Evolutionary conservation across 1,140 invertebrate genomes (phyloP), one percentile per base, ranked within the genome.

Genomic region (Triops cancriformis): DNA sequence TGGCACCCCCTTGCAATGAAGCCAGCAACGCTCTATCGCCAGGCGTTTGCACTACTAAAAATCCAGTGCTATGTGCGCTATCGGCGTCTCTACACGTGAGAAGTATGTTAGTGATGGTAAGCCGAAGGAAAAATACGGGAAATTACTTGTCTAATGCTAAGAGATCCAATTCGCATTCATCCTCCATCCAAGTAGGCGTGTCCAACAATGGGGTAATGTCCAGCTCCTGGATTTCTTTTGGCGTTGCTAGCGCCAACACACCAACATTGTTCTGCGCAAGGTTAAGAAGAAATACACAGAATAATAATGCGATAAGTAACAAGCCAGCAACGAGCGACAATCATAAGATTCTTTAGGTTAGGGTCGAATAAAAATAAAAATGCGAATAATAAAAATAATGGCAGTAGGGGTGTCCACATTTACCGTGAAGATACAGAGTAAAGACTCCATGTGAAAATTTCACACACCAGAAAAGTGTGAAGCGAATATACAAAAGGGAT

Each of bases 171-270:
- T 98, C 96, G 85, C 94, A 96, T 85, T 98, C 96, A 85, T 98
- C 95, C 85, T 96, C 94, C 12, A 87, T 81, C 78, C 93, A 87
- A 72, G 81, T 80, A 94, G 95, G 98, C 28, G 94, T 94, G 82
- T 96, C 93, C 3, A 94, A 84, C 37, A 99, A 85, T 37, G 96
- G 84, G 0, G 94, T 92, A 80, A 99, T 96, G 85, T 99, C 96
- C 87, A 99, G 91, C 86, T 99, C 97, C 85, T 99, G 95, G 14
- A 99, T 91, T 87, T 99, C 97, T 78, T 96, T 90, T 1, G 95
- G 95, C 79, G 96, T 99, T 14, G 96, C 93, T 79, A 99, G 86
- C 7, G 96, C 93, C 80, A 99, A 90, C 77, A 94, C 86, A 42
- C 91, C 93, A 78, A 89, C 87, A 81, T 91, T 92, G n/a, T 92